Conservation (phyloP, 23 tunicate genomes). For the Styela clava region DNA sequence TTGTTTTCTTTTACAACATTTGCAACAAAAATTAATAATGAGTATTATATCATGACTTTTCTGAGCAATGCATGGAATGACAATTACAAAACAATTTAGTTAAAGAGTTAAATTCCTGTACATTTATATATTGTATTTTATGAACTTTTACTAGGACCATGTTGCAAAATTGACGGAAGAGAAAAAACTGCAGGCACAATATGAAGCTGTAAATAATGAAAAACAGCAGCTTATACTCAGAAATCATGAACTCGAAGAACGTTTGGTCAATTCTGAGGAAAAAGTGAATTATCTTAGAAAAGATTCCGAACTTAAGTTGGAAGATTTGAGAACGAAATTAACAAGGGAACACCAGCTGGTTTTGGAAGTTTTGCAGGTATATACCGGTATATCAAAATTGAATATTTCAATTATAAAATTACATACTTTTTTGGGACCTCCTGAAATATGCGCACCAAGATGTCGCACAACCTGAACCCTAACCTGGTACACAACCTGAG, state of each 20-base stretch:
- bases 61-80: neutral
- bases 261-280: neutral
- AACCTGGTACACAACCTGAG: too few species aligned
- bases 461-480: too few species aligned
- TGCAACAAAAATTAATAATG: too few species aligned
- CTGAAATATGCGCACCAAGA: too few species aligned
- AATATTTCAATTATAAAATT: neutral
- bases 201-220: conserved; percentile 68
- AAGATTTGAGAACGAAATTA: neutral
- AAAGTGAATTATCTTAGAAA: neutral
- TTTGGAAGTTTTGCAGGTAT: conserved; percentile 20
- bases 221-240: conserved; percentile 45
- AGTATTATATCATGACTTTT: too few species aligned
- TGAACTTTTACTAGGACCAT: conserved; percentile 14
- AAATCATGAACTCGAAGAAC: conserved; percentile 38
- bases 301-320: neutral
- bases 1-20: too few species aligned
- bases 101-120: neutral
- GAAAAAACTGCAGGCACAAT: conserved; percentile 55
- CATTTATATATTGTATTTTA: neutral
- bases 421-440: neutral
- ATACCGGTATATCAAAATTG: too few species aligned
- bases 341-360: conserved; percentile 22
- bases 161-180: conserved; percentile 78
- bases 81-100: neutral